These are phyloP conservation scores for Pyrgus malvae DNA, from an alignment of 2,888 invertebrate genomes.

Conservation along the genomic window DNA sequence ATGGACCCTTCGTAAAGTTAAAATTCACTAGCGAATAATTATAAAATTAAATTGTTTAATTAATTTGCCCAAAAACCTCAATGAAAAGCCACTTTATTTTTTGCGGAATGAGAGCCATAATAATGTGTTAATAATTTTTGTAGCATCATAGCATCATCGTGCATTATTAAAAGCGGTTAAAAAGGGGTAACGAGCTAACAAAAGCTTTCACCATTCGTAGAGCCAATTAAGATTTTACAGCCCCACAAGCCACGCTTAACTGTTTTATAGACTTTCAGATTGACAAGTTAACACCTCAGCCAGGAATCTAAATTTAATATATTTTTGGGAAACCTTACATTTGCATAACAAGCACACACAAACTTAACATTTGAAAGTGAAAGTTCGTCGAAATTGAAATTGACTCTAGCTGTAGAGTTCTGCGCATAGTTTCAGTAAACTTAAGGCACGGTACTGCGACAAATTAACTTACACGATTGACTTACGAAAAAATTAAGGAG, in stretches of 20 bases:
- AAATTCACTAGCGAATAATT: not conserved
- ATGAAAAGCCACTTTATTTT: not conserved
- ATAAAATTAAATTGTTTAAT: not conserved
- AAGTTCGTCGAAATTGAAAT: slow-evolving; percentile 14
- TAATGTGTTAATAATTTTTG: not conserved
- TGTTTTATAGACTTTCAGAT: not conserved
- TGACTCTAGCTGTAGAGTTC: slow-evolving; percentile 8
- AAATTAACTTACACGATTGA: slow-evolving; percentile 18
- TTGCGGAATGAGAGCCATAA: not conserved
- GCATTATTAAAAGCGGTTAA: not conserved
- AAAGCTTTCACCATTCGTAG: not conserved
- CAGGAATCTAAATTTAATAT: not conserved
- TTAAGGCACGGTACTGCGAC: slow-evolving; percentile 30
- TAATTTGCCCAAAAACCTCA: not conserved
- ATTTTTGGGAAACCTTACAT: not conserved
- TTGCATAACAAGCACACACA: not conserved
- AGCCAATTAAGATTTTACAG: not conserved
- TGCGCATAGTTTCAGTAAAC: slow-evolving; percentile 32
- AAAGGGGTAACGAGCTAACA: not conserved
- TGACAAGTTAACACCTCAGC: not conserved
- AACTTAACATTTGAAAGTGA: slow-evolving; percentile 3
- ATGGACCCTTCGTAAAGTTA: not conserved
- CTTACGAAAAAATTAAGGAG: slow-evolving; percentile 3
- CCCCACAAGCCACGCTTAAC: not conserved
- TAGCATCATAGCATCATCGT: not conserved